Conservation (phyloP, 2,888 invertebrate genomes). For the Saturnia japonica region DNA sequence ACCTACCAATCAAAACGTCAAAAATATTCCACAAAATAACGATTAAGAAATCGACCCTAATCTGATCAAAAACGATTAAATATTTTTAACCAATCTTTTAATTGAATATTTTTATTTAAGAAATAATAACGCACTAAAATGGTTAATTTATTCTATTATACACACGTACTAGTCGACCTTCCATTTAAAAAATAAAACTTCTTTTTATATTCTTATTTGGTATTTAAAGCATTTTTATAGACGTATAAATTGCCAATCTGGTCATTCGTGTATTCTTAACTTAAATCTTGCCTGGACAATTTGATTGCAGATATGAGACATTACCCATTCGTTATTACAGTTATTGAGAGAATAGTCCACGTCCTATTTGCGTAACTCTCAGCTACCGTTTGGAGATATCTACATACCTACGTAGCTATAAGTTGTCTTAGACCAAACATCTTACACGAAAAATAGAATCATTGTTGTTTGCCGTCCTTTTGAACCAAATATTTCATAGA, state of each 20-base stretch:
- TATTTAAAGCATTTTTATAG: not conserved
- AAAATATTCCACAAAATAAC: no score
- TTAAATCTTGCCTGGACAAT: slow-evolving; percentile 9
- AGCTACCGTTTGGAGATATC: slow-evolving; percentile 48
- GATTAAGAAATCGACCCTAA: not conserved
- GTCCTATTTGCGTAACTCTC: slow-evolving; percentile 60
- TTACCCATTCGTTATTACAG: slow-evolving; percentile 1
- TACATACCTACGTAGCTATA: slow-evolving; percentile 46
- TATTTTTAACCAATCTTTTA: not conserved
- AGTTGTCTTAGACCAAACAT: slow-evolving; percentile 20
- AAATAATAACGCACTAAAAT: not conserved
- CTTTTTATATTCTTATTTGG: slow-evolving; percentile 34
- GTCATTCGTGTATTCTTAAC: not conserved
- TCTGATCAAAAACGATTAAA: not conserved
- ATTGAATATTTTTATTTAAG: not conserved
- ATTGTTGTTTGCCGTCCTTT: slow-evolving; percentile 20
- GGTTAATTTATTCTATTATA: not conserved
- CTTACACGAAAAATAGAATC: slow-evolving; percentile 6
- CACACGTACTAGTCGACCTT: not conserved
- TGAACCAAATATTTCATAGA: slow-evolving; percentile 23
- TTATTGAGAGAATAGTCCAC: slow-evolving; percentile 34
- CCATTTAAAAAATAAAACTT: slow-evolving; percentile 16
- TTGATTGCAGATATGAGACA: slow-evolving; percentile 11
- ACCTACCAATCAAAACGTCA: no score
- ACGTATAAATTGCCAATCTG: not conserved